phyloP scores from a whole-genome alignment of 2,797 vertebrate species.

The Gephyroberyx darwinii region DNA sequence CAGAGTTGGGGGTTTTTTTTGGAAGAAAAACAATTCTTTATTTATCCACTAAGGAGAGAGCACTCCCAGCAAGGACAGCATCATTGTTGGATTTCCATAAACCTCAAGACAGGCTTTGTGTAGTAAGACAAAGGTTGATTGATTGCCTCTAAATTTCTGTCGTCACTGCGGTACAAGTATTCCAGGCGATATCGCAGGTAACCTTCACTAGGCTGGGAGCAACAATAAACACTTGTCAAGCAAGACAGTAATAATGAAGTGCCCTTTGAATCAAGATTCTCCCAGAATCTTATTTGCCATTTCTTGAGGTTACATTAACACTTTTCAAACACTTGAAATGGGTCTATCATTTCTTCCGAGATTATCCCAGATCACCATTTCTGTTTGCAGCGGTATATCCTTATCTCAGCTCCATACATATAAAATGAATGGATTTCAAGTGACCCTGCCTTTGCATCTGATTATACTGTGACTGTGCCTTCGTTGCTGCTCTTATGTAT shows the following conservation, averaged over 20 bases:
- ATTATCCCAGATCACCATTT: constrained; percentile 22
- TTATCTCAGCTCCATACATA: constrained; percentile 1
- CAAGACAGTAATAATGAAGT: constrained; percentile 75
- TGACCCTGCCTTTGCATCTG: constrained; percentile 6
- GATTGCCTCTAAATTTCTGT: constrained; percentile 81
- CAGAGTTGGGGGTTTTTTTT: constrained; percentile 28
- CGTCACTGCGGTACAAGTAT: constrained; percentile 70
- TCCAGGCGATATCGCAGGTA: constrained; percentile 68
- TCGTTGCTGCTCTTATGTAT: not conserved
- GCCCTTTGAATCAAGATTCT: constrained; percentile 58
- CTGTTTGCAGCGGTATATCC: not conserved
- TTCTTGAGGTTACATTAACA: constrained; percentile 47
- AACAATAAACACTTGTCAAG: constrained; percentile 77
- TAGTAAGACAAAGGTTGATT: constrained; percentile 81
- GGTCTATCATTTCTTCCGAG: constrained; percentile 22
- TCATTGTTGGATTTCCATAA: constrained; percentile 78
- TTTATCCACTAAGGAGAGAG: constrained; percentile 59
- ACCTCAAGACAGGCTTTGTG: constrained; percentile 78
- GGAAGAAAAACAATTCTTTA: constrained; percentile 52
- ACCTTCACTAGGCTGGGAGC: constrained; percentile 71
- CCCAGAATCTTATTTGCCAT: constrained; percentile 55
- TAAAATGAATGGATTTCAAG: constrained; percentile 2
- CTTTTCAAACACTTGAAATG: constrained; percentile 13
- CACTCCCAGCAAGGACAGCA: constrained; percentile 60
- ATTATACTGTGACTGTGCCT: not conserved